These are phyloP conservation scores for Linepithema humile DNA, from an alignment of 1,140 invertebrate species.

Conservation along the genomic window DNA sequence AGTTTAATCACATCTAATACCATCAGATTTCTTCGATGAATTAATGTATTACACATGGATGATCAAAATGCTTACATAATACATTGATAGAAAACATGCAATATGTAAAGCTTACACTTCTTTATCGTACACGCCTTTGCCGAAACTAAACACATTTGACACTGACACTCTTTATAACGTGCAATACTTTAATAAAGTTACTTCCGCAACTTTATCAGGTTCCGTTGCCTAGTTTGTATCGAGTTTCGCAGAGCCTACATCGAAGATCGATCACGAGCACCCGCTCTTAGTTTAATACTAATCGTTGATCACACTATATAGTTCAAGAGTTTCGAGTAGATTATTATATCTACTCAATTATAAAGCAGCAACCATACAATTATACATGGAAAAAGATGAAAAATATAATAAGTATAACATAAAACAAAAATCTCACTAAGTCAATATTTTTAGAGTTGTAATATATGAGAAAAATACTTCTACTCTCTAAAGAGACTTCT, in stretches of 20 bases:
- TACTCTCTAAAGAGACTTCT: not conserved
- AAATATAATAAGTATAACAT: conserved; percentile 3
- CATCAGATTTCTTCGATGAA: not conserved
- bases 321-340: conserved; percentile 29
- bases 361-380: not conserved
- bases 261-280: conserved; percentile 66
- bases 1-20: not conserved
- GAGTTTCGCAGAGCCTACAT: conserved; percentile 24
- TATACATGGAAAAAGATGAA: not conserved
- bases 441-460: not conserved
- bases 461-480: not conserved
- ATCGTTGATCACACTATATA: conserved; percentile 50
- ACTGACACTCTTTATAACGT: not conserved
- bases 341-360: conserved; percentile 16
- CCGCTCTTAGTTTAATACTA: conserved; percentile 29
- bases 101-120: conserved; percentile 1
- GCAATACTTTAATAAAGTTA: not conserved
- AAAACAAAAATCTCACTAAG: not conserved
- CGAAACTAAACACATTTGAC: not conserved
- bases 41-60: not conserved
- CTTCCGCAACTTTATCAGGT: not conserved
- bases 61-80: not conserved
- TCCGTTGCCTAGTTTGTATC: not conserved
- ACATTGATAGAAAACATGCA: not conserved
- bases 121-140: not conserved